Base-by-base conservation (phyloP, 2,113 vertebrate genomes). In the Aepyceros melampus region DNA sequence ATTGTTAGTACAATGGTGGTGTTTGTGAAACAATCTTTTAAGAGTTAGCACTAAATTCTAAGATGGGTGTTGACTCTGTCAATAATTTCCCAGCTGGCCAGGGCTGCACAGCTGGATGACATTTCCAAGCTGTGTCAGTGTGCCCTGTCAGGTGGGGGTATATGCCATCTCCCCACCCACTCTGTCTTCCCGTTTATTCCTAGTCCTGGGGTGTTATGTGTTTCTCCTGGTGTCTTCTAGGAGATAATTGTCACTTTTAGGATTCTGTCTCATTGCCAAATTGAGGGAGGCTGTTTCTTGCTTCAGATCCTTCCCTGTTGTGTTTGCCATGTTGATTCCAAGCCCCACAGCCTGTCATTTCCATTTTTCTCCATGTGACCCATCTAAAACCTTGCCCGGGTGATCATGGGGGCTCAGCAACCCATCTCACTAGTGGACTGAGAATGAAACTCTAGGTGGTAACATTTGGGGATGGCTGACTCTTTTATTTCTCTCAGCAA, bases 181-280 rank as follows among this genome's bases (percentile, higher is more conserved):
- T 92, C 94, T 79, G 14, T 97, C 97, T 93, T 93, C 87, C 74
- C 96, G 6, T 89, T 98, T 97, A 83, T 97, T 97, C 53, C 81
- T 56, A 85, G 93, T 98, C 96, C 98, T 95, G 97, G 97, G 95
- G 97, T 97, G 81, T 91, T 97, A 97, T 79, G n/a, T 60, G 92
- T 98, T 97, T 96, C 74, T 96, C 97, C 98, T 98, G 97, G 92
- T 95, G 87, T 98, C 97, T 98, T 97, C 97, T 98, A 97, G 98
- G 98, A 98, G 98, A 98, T 99, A 98, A 99, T 98, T 98, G 98
- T 96, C 89, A 92, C 95, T 97, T 98, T 97, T 92, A 94, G 81
- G 31, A 95, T 87, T 97, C 94, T 92, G 60, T 98, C 95, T 95
- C 33, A 23, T 97, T 98, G 98, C 98, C 98, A 98, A 96, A 97